phyloP scores from a whole-genome alignment of 2,888 invertebrate species.

The Epistrophe eligans region DNA sequence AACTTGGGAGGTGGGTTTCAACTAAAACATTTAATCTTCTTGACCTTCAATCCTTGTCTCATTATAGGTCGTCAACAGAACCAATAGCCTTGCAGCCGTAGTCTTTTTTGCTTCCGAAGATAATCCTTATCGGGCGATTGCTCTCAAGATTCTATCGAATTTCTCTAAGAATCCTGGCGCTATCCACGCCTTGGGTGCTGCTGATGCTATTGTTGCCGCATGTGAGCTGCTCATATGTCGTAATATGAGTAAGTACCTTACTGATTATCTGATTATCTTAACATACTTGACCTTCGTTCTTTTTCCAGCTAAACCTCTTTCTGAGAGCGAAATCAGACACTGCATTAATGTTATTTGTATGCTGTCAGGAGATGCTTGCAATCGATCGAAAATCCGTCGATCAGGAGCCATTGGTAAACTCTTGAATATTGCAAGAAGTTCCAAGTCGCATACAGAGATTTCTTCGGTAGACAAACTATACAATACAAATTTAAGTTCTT shows the following conservation, averaged over 20 bases:
- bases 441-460: constrained; percentile 81
- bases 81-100: constrained; percentile 80
- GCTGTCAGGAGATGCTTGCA: constrained; percentile 83
- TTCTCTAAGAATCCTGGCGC: constrained; percentile 81
- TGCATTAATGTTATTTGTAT: constrained; percentile 82
- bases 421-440: constrained; percentile 81
- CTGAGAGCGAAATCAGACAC: constrained; percentile 81
- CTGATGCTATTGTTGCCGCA: constrained; percentile 82
- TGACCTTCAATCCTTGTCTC: background rate
- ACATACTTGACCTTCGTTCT: background rate
- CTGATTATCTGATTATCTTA: background rate
- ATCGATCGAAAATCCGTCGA: constrained; percentile 83
- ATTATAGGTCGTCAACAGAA: constrained; percentile 42
- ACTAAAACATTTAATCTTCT: background rate
- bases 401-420: constrained; percentile 82
- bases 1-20: constrained; percentile 79
- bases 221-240: constrained; percentile 81
- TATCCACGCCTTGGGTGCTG: constrained; percentile 80
- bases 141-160: constrained; percentile 82
- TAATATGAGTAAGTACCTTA: constrained; percentile 77
- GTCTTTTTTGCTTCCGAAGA: constrained; percentile 81
- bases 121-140: constrained; percentile 80
- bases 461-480: constrained; percentile 78
- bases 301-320: constrained; percentile 77
- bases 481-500: background rate